Evolutionary conservation across 2,888 invertebrate genomes (phyloP).

Genomic region (Eupithecia insigniata): DNA sequence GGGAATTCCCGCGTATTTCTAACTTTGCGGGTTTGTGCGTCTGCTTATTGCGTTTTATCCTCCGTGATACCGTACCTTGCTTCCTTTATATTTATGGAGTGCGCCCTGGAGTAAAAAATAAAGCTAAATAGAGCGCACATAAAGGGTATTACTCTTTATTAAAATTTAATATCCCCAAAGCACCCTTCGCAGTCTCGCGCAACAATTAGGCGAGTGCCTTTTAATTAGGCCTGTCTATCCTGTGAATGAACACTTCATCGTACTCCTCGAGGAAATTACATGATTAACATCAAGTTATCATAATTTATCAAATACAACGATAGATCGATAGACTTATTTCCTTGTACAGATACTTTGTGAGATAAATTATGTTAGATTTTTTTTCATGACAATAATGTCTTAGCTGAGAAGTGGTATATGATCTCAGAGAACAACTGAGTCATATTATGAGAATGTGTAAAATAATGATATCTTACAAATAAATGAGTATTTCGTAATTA

Average conservation of each 20-base stretch:
- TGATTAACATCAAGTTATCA: constrained; percentile 4
- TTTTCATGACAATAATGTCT: background rate
- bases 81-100: constrained; percentile 64
- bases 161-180: constrained; percentile 69
- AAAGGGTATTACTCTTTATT: constrained; percentile 66
- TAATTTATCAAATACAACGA: constrained; percentile 1
- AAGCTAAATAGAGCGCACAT: constrained; percentile 58
- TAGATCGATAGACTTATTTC: background rate
- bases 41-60: constrained; percentile 73
- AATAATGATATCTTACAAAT: too few relatives aligned
- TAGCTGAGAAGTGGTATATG: background rate
- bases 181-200: constrained; percentile 58
- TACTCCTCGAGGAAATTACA: constrained; percentile 7
- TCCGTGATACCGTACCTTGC: constrained; percentile 67
- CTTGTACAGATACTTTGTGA: background rate
- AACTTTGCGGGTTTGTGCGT: constrained; percentile 74
- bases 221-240: constrained; percentile 61
- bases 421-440: background rate
- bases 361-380: background rate
- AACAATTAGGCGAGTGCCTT: constrained; percentile 60
- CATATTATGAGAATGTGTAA: background rate
- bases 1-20: constrained; percentile 73
- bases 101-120: constrained; percentile 61
- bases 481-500: too few relatives aligned
- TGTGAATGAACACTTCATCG: constrained; percentile 15